Conservation (phyloP, 2,797 vertebrate genomes). For the Natrix natrix region DNA sequence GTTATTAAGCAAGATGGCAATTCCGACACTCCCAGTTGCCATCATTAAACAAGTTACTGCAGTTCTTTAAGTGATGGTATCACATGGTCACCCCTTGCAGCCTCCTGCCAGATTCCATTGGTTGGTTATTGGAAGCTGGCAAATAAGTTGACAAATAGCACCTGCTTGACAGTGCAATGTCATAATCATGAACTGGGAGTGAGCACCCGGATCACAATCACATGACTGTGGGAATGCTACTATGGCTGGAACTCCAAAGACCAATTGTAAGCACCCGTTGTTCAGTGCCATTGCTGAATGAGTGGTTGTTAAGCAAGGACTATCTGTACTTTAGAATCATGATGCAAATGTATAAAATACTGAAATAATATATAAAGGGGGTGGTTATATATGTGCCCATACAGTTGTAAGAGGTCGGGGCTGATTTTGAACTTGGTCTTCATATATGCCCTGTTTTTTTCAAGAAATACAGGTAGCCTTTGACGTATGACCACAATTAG, state of each 20-base stretch:
- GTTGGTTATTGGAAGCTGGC: background rate
- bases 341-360: too few relatives aligned
- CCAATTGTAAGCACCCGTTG: background rate
- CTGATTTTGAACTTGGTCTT: background rate
- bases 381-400: too few relatives aligned
- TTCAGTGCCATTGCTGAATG: background rate
- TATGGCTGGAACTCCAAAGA: background rate
- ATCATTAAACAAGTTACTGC: background rate
- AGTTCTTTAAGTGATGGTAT: background rate
- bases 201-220: background rate
- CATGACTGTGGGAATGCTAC: background rate
- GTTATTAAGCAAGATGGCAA: background rate
- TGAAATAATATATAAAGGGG: too few relatives aligned
- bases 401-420: background rate
- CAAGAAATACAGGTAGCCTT: background rate
- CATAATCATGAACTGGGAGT: background rate
- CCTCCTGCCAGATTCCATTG: background rate
- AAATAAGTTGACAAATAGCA: background rate
- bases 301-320: background rate
- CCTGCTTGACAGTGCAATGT: background rate
- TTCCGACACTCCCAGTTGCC: background rate
- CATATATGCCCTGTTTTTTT: background rate
- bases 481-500: too few relatives aligned
- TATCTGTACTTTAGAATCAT: background rate
- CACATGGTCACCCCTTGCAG: background rate